phyloP scores from a whole-genome alignment of 2,888 invertebrate genomes.

The Plebejus anna region DNA sequence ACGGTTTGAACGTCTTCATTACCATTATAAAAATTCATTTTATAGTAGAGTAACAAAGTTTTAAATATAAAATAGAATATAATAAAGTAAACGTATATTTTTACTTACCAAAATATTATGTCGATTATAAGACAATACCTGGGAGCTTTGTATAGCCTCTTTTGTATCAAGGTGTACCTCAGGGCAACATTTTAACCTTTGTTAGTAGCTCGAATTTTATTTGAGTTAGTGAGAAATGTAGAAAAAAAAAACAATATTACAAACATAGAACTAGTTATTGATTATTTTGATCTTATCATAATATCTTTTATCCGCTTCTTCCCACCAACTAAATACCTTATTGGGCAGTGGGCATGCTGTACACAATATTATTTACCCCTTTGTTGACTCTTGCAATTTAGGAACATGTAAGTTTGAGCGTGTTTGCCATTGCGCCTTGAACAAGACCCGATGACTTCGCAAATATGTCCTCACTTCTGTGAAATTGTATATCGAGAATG shows the following conservation, averaged over 20 bases:
- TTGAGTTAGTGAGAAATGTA: no score
- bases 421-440: background rate
- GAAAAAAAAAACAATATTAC: no score
- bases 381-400: background rate
- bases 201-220: no score
- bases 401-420: conserved; percentile 6
- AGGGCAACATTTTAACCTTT: no score
- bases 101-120: background rate
- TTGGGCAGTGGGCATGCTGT: background rate
- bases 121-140: no score
- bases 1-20: conserved; percentile 5
- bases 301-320: background rate
- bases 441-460: background rate
- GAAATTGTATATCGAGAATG: conserved; percentile 8
- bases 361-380: background rate
- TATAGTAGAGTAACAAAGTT: background rate
- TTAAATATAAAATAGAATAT: background rate
- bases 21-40: background rate
- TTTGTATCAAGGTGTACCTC: no score
- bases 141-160: no score
- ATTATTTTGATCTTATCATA: no score
- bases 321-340: background rate
- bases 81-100: no score
- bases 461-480: conserved; percentile 13
- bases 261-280: no score